A percentile compares a stretch with the other conserved stretches of the same genome.
Conservation (phyloP, 2,113 vertebrate genomes). For the Glaucomys volans region DNA sequence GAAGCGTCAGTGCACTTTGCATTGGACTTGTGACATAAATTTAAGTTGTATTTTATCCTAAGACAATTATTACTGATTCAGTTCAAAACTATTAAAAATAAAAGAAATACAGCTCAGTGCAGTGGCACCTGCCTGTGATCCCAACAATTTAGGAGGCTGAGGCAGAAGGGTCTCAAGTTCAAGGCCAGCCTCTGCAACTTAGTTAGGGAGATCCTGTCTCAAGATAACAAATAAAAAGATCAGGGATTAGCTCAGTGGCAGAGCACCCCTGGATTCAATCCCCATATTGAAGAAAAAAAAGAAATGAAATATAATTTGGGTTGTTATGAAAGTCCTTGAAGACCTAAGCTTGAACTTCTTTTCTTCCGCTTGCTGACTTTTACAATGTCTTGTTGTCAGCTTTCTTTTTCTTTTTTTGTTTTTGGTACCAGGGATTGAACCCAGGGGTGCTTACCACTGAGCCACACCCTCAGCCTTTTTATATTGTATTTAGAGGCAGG, state of each 20-base stretch:
- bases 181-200: neutral
- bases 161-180: neutral
- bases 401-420: neutral
- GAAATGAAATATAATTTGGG: neutral
- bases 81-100: neutral
- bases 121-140: neutral
- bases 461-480: no score
- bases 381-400: neutral
- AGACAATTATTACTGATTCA: neutral
- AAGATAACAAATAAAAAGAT: neutral
- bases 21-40: conserved; percentile 43
- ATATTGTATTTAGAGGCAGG: no score
- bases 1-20: conserved; percentile 31
- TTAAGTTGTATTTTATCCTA: neutral
- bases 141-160: neutral
- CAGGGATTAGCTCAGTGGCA: no score
- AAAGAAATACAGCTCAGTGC: neutral
- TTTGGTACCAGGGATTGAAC: no score
- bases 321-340: neutral
- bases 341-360: neutral
- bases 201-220: neutral
- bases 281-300: no score
- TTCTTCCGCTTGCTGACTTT: neutral
- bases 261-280: no score
- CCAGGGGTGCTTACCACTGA: no score